Evolutionary conservation across 2,797 vertebrate genomes (phyloP), one percentile per base, ranked within the genome.

Genomic region (Remorina albescens): DNA sequence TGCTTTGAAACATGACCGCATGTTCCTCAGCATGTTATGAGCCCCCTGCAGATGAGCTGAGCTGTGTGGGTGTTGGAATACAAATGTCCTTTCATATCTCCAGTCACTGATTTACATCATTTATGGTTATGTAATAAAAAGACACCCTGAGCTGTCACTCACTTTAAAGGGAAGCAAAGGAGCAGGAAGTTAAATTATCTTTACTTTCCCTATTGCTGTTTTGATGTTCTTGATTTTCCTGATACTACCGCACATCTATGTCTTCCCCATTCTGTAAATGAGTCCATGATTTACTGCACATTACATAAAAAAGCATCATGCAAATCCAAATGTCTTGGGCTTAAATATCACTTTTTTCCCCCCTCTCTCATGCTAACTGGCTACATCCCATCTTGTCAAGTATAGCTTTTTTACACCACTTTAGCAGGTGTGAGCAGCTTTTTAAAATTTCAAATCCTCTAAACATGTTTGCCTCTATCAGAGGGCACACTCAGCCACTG

Each of bases 101-200:
- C 18, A 13, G 47, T 73, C 53, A 6, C 71, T 68, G 80, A 76
- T 71, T 79, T 74, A 49, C 64, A 74, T 72, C 13, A 34, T 37
- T 71, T 78, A 76, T 16, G 19, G 86, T 79, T 70, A 80, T 85
- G 65, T 76, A 67, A 81, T 71, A 26, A 78, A n/a, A 65, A 76
- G 59, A 67, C 49, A 55, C 50, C 28, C 53, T 1, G 67, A 42
- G 15, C 76, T 77, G 77, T 68, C 73, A 42, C 28, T 78, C 66
- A 36, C 25, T 26, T 76, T 30, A 26, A 51, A 65, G n/a, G 57
- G 69, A 8, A n/a, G n/a, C n/a, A n/a, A n/a, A n/a, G n/a, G 21
- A 62, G 51, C 50, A 67, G 47, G 28, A 58, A 61, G 50, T 16
- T 34, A 34, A 53, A 66, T 39, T 0, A 53, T 73, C n/a, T 28